Base-by-base conservation (phyloP, 2,113 vertebrate genomes). In the Vulpes vulpes region DNA sequence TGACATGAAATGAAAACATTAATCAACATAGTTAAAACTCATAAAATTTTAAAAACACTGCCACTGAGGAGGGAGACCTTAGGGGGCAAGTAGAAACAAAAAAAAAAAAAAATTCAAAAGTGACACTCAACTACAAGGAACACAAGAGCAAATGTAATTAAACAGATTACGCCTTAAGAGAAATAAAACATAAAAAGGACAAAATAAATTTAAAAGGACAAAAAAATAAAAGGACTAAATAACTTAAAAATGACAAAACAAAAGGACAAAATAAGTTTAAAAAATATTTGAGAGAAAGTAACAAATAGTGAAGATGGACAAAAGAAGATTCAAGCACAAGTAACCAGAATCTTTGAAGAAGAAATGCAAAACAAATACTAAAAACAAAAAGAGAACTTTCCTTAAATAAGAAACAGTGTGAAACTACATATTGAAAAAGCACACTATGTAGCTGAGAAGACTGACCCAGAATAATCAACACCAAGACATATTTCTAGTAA, bases 301-400 rank as follows among this genome's bases (percentile, higher is more conserved):
- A 60, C 20, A 76, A 67, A 53, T n/a, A 60, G 30, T 57, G 32
- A 86, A 91, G 80, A 85, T 3, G 2, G n/a, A 57, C 17, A 73
- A 93, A 89, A 60, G 43, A 89, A n/a, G 38, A 35, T 55, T 62
- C 67, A 88, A 30, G 30, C 59, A 73, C 25, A 92, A 12, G 15
- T 86, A 86, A 67, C 7, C 38, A n/a, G 32, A n/a, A 69, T 60
- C 38, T n/a, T 89, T 88, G 65, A 81, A 51, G 53, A 69, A 84
- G n/a, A 88, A 67, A 71, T 51, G 2, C 35, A 79, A 78, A 81
- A 30, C 12, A 53, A 51, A 20, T 30, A 55, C 60, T 43, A 43
- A 93, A 74, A 80, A 94, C n/a, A 91, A 79, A 94, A 88, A 91
- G 87, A 81, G 51, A 84, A 35, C 0, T 65, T n/a, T 73, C 12